Base-by-base conservation (phyloP, 2,113 vertebrate genomes). In the Sardina pilchardus region DNA sequence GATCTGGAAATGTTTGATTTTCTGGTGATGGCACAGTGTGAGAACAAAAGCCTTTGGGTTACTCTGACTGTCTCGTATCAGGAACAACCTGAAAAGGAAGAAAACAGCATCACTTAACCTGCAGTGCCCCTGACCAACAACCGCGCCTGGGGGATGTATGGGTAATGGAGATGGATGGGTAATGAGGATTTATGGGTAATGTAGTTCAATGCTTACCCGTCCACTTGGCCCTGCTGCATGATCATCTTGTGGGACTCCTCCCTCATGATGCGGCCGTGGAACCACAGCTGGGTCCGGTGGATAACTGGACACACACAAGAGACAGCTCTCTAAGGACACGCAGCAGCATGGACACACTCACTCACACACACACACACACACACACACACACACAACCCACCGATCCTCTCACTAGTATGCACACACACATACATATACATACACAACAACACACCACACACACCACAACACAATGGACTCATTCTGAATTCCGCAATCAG, bases 1-100 rank as follows among this genome's bases (percentile, higher is more conserved):
- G 90, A 99, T 99, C 94, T 99, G 98, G 95, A 99, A 99, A 94
- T 99, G 98, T 91, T 97, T 99, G 90, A 99, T 98, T 94, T 99
- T 99, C 95, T 99, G 98, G 94, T 99, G 98, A 93, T 99, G 97
- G 95, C 97, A 99, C 93, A 99, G 93, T 0, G 98, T 99, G 91
- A 99, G 98, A 85, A 99, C 98, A 93, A 99, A 99, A 1, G 98
- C 96, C 95, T 99, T 99, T 93, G 98, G 98, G 90, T 99, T 99
- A 91, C 98, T 99, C 95, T 99, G 98, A 94, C 98, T 99, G 94
- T 99, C 98, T 90, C 98, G 95, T 53, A 99, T 95, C 83, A 99
- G 95, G 92, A 99, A 99, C 87, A 99, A 95, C 91, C 98, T 99
- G 89, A 30, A 59, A 75, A 81, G 39, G 84, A 67, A 45, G 84